Evolutionary conservation across 2,888 invertebrate species (phyloP), one percentile per base, ranked within the genome.

Genomic region (Prostheceraeus crozeri): DNA sequence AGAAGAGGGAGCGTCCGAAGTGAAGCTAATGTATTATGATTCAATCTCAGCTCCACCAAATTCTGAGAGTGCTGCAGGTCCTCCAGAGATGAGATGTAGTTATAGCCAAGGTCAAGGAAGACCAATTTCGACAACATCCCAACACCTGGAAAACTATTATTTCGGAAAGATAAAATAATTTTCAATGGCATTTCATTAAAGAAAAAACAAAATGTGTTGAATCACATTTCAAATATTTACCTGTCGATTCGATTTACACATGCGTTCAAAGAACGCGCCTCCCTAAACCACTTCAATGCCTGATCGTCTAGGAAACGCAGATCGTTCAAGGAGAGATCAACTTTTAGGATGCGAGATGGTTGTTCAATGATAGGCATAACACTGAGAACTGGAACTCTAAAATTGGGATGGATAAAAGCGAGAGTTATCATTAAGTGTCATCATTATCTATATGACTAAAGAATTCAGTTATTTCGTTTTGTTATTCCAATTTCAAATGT

Each of bases 241-340:
- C 67, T 68, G 59, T 61, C 65, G 16, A 71, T 66, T 67, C 68
- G 68, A 59, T 71, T 71, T 21, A 71, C 63, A 14, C 71, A 71
- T 35, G 69, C 70, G 64, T 71, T 69, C 28, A 71, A 62, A 33
- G 65, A 65, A 57, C 70, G 58, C 0, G 70, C 63, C 55, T 69
- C 67, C 31, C 59, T 52, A 56, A 69, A 70, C 0, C 69, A 69
- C 25, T 62, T 35, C 1, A 71, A 62, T 8, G 66, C 65, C 16
- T 69, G 66, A 62, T 65, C 66, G 21, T 68, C 67, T 31, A 71
- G 62, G 2, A 65, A 60, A 21, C 63, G 61, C 31, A 72, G 59
- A 52, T 72, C 71, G 66, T 72, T 72, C 19, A 72, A 63, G 1
- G 71, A 71, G 10, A 62, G 35, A 51, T 64, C 63, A 2, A 64